phyloP scores from a whole-genome alignment of 2,888 invertebrate species.

The Catocala fraxini region DNA sequence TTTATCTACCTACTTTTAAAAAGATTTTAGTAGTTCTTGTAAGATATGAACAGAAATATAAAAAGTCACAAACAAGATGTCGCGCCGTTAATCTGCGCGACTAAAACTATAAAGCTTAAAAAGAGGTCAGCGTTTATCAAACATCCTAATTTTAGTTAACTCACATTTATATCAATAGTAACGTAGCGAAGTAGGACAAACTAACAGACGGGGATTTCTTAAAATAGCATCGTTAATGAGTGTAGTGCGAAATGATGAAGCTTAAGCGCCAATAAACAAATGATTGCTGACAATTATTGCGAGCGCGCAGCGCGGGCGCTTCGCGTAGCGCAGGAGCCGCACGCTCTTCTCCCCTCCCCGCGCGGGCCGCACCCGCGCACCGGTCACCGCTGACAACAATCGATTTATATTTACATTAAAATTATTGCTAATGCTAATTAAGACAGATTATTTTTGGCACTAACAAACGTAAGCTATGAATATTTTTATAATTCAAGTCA shows the following conservation, averaged over 20 bases:
- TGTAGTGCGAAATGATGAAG: conserved; percentile 70
- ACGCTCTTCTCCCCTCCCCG: background rate
- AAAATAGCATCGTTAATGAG: conserved; percentile 74
- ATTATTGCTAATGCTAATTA: conserved; percentile 39
- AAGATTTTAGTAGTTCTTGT: too few species aligned
- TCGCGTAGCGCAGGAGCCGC: conserved; percentile 59
- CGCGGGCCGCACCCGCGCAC: conserved; percentile 16
- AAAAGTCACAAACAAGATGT: background rate
- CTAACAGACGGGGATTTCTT: conserved; percentile 63
- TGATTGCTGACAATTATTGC: conserved; percentile 73
- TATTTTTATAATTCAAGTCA: conserved; percentile 29
- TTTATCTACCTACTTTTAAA: too few species aligned
- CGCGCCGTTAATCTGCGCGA: background rate
- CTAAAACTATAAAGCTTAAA: conserved; percentile 6
- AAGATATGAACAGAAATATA: too few species aligned
- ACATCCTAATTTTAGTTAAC: conserved; percentile 37
- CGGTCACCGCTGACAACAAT: conserved; percentile 34
- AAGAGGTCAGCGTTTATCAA: conserved; percentile 35
- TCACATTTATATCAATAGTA: conserved; percentile 39
- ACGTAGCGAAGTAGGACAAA: conserved; percentile 65
- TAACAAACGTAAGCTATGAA: conserved; percentile 19
- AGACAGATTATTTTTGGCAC: conserved; percentile 25
- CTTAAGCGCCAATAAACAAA: conserved; percentile 76
- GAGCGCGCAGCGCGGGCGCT: conserved; percentile 34
- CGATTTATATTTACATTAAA: conserved; percentile 48